These are phyloP conservation scores for Agrilus cyanescens DNA, from an alignment of 2,888 invertebrate genomes.

Conservation along the genomic window DNA sequence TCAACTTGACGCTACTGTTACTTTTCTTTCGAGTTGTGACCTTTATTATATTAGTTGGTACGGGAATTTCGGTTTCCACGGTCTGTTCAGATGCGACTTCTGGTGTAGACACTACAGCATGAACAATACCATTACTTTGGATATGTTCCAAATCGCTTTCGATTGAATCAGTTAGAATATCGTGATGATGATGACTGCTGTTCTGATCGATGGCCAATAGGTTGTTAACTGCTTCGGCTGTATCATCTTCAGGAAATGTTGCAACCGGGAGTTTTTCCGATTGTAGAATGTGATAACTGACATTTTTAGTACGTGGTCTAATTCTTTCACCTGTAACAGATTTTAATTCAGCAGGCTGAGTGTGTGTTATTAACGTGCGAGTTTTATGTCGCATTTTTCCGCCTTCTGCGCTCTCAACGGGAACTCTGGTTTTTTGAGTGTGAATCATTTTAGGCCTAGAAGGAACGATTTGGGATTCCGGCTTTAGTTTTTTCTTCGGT, in stretches of 20 bases:
- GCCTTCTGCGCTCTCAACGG: constrained; percentile 40
- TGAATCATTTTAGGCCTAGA: constrained; percentile 67
- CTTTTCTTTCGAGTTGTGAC: constrained; percentile 14
- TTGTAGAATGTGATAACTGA: constrained; percentile 46
- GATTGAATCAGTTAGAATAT: neutral
- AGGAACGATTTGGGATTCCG: constrained; percentile 26
- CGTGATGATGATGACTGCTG: neutral
- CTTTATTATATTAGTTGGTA: constrained; percentile 23
- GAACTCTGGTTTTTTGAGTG: constrained; percentile 51
- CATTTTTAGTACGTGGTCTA: constrained; percentile 52
- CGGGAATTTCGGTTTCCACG: constrained; percentile 22
- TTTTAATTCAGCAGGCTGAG: constrained; percentile 36
- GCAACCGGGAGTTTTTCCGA: constrained; percentile 41
- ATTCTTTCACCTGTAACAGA: constrained; percentile 38
- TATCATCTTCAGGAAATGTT: constrained; percentile 36
- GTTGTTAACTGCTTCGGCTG: constrained; percentile 27
- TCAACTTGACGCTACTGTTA: constrained; percentile 21
- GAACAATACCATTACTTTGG: constrained; percentile 23
- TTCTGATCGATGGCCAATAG: constrained; percentile 17
- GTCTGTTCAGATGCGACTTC: constrained; percentile 28
- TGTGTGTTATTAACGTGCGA: constrained; percentile 44
- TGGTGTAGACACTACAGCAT: constrained; percentile 17
- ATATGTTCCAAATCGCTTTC: constrained; percentile 25
- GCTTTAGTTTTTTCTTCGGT: constrained; percentile 29
- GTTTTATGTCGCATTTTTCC: constrained; percentile 44